Evolutionary conservation across 2,888 invertebrate species (phyloP).

Genomic region (Eupelmus urozonus): DNA sequence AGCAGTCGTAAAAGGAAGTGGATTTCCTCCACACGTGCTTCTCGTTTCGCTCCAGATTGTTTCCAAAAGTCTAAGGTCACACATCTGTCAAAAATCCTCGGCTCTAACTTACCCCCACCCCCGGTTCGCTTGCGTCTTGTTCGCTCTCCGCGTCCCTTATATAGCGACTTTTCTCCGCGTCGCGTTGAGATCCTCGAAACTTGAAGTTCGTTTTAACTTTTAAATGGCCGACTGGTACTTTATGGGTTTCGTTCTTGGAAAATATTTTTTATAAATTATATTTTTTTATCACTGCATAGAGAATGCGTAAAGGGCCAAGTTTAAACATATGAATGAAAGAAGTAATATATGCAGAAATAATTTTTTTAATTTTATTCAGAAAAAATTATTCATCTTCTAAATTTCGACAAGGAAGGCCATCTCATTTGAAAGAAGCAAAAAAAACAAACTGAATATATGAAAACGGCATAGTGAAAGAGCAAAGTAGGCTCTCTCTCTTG

Average conservation of each 20-base stretch:
- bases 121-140: not conserved
- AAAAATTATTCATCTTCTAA: too few species aligned
- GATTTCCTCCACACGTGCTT: conserved; percentile 76
- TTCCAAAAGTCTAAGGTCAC: conserved; percentile 61
- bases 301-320: too few species aligned
- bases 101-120: not conserved
- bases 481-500: not conserved
- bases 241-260: not conserved
- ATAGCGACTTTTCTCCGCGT: conserved; percentile 4
- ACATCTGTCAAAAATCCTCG: conserved; percentile 57
- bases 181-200: not conserved
- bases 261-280: too few species aligned
- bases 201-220: conserved; percentile 17
- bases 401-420: too few species aligned
- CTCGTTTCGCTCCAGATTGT: conserved; percentile 69
- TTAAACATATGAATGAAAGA: too few species aligned
- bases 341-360: too few species aligned
- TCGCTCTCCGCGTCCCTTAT: too few species aligned
- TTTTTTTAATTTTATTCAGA: too few species aligned
- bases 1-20: conserved; percentile 72
- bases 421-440: too few species aligned
- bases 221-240: conserved; percentile 17
- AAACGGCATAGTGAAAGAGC: not conserved
- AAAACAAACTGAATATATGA: too few species aligned
- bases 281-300: conserved; percentile 1